Evolutionary conservation across 2,113 vertebrate species (phyloP), one percentile per base, ranked within the genome.

Genomic region (Okapia johnstoni): DNA sequence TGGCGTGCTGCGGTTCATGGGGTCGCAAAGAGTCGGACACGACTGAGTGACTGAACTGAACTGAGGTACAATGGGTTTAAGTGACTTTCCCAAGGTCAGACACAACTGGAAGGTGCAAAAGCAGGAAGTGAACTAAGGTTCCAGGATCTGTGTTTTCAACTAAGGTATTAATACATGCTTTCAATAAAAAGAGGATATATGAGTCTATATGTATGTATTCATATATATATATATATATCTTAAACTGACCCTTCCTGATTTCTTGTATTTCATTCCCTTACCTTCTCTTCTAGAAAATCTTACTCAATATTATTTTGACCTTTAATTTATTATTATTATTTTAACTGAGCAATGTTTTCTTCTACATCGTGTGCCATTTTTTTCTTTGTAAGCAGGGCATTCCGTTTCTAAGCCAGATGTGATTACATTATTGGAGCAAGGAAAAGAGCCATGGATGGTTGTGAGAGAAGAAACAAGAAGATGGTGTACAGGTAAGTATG

Each of bases 341-440:
- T 94, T 73, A 61, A 66, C n/a, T 79, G 57, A 80, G 36, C 5
- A 48, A 33, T 15, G 5, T 66, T n/a, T 63, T 84, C 58, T 92
- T 94, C 58, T 86, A 48, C 14, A n/a, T 84, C 3, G 43, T 54
- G n/a, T 83, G 43, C 6, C 46, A 33, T 46, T 77, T 60, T 66
- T 96, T 94, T 70, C 46, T 76, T 83, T 92, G 19, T 88, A 85
- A 93, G 40, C 79, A 95, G 93, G 76, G 23, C 61, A 77, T 92
- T 76, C 88, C 9, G 83, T 48, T 92, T 61, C 63, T 76, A 94
- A 96, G 66, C 90, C 96, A 66, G 57, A 93, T 93, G 77, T 95
- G 25, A 97, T 89, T 57, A 70, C 85, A 55, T 84, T 94, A 50
- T 61, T 97, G 79, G 26, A 77, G 14, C 73, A 48, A 46, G 73